Conservation (phyloP, 2,797 vertebrate genomes). For the Varecia variegata region DNA sequence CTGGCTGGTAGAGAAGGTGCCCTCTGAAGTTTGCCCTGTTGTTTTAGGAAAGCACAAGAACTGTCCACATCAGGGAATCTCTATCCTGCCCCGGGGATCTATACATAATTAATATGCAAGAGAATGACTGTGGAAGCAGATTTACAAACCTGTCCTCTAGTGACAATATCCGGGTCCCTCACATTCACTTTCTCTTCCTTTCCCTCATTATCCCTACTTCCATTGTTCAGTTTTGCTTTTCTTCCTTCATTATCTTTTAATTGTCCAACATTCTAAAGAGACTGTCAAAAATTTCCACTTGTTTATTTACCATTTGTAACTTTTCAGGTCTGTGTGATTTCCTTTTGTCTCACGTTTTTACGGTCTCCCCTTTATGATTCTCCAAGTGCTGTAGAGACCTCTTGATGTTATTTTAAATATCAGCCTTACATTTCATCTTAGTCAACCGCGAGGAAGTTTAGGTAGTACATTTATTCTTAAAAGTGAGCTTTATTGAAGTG, state of each 20-base stretch:
- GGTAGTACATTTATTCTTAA: not conserved
- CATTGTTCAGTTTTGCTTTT: not conserved
- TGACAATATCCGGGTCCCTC: not conserved
- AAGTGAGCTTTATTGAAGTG: not conserved
- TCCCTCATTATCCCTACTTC: not conserved
- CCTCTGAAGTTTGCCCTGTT: not conserved
- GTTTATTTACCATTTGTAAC: not conserved
- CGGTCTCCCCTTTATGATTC: not conserved
- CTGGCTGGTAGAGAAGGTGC: not conserved
- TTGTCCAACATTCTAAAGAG: not conserved
- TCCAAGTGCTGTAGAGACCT: not conserved
- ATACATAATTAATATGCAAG: not conserved
- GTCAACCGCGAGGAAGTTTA: not conserved
- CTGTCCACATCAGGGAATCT: not conserved
- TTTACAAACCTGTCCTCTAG: not conserved
- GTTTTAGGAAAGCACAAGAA: not conserved
- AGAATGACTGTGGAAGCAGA: not conserved
- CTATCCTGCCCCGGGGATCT: not conserved
- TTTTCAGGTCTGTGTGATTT: not conserved
- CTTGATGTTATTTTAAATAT: not conserved
- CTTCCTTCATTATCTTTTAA: not conserved
- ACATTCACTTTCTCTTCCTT: not conserved
- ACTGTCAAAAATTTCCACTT: not conserved
- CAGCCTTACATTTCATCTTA: not conserved
- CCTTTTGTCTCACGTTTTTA: not conserved